phyloP scores from a whole-genome alignment of 2,113 vertebrate species.

The Indicator indicator region DNA sequence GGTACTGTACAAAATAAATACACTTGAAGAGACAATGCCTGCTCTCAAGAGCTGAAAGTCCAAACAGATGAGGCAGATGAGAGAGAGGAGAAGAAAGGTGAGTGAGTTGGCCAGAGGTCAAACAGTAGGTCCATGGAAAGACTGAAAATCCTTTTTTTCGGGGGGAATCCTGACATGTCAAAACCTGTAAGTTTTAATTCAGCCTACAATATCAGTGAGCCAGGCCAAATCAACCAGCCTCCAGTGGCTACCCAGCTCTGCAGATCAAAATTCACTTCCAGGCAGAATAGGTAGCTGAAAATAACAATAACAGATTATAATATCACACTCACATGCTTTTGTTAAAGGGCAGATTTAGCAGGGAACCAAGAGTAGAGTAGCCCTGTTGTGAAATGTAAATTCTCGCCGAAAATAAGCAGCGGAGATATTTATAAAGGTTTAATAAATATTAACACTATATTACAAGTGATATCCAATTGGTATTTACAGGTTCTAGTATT shows the following conservation, averaged over 20 bases:
- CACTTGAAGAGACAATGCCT: constrained; percentile 31
- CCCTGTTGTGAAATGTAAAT: not conserved
- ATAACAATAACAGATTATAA: constrained; percentile 8
- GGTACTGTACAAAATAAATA: constrained; percentile 57
- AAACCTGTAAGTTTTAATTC: not conserved
- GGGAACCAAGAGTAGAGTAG: not conserved
- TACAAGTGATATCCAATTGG: too few relatives aligned
- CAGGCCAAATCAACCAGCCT: not conserved
- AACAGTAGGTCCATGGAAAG: not conserved
- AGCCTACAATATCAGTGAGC: not conserved
- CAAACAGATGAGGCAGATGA: constrained; percentile 23
- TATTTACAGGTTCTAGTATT: too few relatives aligned
- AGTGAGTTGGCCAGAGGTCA: constrained; percentile 10
- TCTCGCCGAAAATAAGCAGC: too few relatives aligned
- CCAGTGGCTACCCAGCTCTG: not conserved
- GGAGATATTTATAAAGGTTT: too few relatives aligned
- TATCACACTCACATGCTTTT: not conserved
- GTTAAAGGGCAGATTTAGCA: constrained; percentile 30
- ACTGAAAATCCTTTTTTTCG: not conserved
- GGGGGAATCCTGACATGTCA: not conserved
- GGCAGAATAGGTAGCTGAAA: constrained; percentile 8
- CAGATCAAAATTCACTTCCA: constrained; percentile 14
- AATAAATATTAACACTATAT: too few relatives aligned
- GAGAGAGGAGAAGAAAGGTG: constrained; percentile 11
- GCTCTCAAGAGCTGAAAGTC: constrained; percentile 13